Percentiles rank a stretch among this genome's conserved stretches.
These are phyloP conservation scores for Azemiops feae DNA, from an alignment of 2,113 vertebrate species.

Conservation along the genomic window DNA sequence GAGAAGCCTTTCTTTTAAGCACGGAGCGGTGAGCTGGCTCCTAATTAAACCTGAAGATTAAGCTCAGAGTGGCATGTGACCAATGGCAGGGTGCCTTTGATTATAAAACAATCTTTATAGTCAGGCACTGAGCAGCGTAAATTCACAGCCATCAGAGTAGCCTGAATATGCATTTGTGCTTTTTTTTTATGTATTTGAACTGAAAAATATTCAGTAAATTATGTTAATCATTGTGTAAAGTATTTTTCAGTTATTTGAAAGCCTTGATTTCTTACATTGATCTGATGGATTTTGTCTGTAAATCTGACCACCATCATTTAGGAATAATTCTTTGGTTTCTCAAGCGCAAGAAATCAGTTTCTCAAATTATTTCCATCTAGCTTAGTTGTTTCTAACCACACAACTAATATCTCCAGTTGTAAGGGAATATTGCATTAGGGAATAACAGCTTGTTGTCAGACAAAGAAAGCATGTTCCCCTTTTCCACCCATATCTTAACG, in stretches of 20 bases:
- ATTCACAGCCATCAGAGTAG: neutral
- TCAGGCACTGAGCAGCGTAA: neutral
- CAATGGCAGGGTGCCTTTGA: neutral
- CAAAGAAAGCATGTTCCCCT: neutral
- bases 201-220: neutral
- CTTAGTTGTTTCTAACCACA: constrained; percentile 36
- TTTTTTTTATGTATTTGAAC: neutral
- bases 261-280: constrained; percentile 18
- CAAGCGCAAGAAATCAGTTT: constrained; percentile 34
- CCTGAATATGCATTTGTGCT: neutral
- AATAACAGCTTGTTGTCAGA: constrained; percentile 43
- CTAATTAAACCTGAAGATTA: constrained; percentile 1
- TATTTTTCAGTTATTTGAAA: constrained; percentile 10
- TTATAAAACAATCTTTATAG: neutral
- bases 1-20: neutral
- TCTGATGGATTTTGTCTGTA: constrained; percentile 8
- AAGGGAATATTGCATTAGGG: constrained; percentile 44
- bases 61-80: neutral
- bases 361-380: constrained; percentile 36
- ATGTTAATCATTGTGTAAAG: neutral
- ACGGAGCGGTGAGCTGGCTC: neutral
- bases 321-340: constrained; percentile 35
- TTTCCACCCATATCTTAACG: constrained; percentile 11
- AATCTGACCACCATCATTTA: constrained; percentile 1
- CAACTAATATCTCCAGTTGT: constrained; percentile 47